Evolutionary conservation across 2,113 vertebrate genomes (phyloP), one percentile per base, ranked within the genome.

Genomic region (Chaetops frenatus): DNA sequence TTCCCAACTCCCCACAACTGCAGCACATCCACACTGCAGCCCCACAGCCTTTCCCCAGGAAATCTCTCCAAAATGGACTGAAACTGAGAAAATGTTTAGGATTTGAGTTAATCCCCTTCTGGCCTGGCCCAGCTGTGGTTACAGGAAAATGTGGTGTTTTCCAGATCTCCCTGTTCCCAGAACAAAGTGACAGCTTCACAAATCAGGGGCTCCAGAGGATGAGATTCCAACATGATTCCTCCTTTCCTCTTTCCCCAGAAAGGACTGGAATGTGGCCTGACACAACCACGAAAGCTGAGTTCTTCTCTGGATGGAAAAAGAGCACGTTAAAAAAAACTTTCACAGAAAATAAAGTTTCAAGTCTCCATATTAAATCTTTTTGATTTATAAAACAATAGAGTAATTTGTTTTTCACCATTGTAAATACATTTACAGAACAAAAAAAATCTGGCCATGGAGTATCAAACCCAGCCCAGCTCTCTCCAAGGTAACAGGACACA

Each of bases 351-450:
- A 53, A 86, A 87, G 66, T 47, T 81, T 70, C 54, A 56, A 60
- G 64, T 84, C 56, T 90, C 62, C 79, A 23, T 72, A 76, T 82
- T 51, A 79, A 65, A 56, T 73, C 40, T 85, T 81, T 61, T 51
- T 70, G 78, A 31, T 81, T 90, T 95, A 88, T 71, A 93, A 94
- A 96, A 77, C 79, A 82, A 82, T 16, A 85, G 71, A 84, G 42
- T 22, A 72, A 69, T 16, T 61, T 16, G 48, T 65, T 82, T 58
- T 80, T 74, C 74, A 82, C 57, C 76, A 54, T 2, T 77, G 42
- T 70, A 81, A 88, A 86, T 66, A 80, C 79, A 82, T 3, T 40
- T 44, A 47, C 12, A 88, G 51, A 73, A 58, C 44, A n/a, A 78
- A 38, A 47, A 48, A 78, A 84, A 27, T 3, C 24, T 1, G 9